phyloP scores from a whole-genome alignment of 2,888 invertebrate genomes.

The Pristionchus exspectatus region DNA sequence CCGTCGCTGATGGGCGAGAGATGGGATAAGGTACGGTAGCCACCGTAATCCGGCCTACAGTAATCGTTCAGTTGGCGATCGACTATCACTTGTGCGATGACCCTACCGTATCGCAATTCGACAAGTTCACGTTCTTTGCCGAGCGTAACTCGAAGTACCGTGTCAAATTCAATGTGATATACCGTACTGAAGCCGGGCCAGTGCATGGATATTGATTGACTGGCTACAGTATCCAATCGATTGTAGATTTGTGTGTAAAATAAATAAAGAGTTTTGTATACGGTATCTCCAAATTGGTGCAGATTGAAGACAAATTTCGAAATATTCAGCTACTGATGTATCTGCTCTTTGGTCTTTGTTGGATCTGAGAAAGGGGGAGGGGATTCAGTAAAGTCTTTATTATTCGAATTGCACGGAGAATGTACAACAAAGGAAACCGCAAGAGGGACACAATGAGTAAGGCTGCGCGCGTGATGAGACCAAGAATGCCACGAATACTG shows the following conservation, averaged over 20 bases:
- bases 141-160: slow-evolving; percentile 23
- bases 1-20: slow-evolving; percentile 37
- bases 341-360: too few relatives aligned
- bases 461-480: slow-evolving; percentile 1
- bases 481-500: slow-evolving; percentile 29
- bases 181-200: slow-evolving; percentile 13
- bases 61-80: slow-evolving; percentile 48
- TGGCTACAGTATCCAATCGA: neutral
- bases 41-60: neutral
- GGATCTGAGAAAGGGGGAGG: neutral
- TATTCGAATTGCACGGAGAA: neutral
- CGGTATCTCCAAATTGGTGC: neutral
- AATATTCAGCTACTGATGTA: neutral
- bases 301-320: neutral
- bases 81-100: slow-evolving; percentile 28
- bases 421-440: neutral
- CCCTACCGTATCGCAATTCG: neutral
- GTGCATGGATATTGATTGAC: slow-evolving; percentile 8
- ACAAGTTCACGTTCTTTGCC: slow-evolving; percentile 29
- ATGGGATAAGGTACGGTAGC: slow-evolving; percentile 42
- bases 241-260: slow-evolving; percentile 4
- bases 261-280: slow-evolving; percentile 45
- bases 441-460: neutral
- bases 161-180: slow-evolving; percentile 50
- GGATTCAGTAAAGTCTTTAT: neutral